A percentile compares a stretch with the other conserved stretches of the same genome.
Evolutionary conservation across 2,888 invertebrate species (phyloP).

Genomic region (Thymelicus sylvestris): DNA sequence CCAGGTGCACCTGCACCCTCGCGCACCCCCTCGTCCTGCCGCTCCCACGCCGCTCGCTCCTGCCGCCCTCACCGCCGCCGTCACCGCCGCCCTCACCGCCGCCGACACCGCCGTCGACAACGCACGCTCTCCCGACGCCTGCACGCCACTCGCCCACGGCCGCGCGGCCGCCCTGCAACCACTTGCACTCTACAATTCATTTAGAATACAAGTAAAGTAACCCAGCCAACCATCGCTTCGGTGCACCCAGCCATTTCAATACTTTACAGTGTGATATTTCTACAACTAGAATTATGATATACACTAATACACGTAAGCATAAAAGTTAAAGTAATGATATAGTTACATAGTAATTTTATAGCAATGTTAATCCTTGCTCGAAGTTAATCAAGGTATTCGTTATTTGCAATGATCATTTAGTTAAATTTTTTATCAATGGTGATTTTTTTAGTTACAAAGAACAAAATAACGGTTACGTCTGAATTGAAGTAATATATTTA

Average conservation of each 20-base stretch:
- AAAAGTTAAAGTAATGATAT: too few relatives aligned
- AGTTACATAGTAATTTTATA: too few relatives aligned
- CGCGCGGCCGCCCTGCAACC: slow-evolving; percentile 42
- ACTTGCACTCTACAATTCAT: slow-evolving; percentile 37
- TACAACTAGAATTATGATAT: too few relatives aligned
- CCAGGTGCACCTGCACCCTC: slow-evolving; percentile 74
- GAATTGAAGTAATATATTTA: neutral
- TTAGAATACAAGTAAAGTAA: neutral
- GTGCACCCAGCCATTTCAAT: neutral
- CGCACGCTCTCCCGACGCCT: slow-evolving; percentile 15
- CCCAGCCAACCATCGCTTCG: neutral
- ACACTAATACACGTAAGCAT: too few relatives aligned
- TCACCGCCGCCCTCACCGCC: slow-evolving; percentile 32
- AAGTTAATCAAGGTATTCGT: too few relatives aligned
- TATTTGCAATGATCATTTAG: too few relatives aligned
- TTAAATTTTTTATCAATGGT: too few relatives aligned
- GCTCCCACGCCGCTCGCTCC: slow-evolving; percentile 40
- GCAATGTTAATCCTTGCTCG: too few relatives aligned
- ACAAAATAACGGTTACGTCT: neutral
- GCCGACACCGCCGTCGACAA: slow-evolving; percentile 38
- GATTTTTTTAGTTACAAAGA: neutral
- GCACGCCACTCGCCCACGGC: slow-evolving; percentile 8
- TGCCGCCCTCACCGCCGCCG: slow-evolving; percentile 37
- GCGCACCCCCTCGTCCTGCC: slow-evolving; percentile 40
- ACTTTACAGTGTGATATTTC: too few relatives aligned